Evolutionary conservation across 2,797 vertebrate species (phyloP).

Genomic region (Acipenser transmontanus): DNA sequence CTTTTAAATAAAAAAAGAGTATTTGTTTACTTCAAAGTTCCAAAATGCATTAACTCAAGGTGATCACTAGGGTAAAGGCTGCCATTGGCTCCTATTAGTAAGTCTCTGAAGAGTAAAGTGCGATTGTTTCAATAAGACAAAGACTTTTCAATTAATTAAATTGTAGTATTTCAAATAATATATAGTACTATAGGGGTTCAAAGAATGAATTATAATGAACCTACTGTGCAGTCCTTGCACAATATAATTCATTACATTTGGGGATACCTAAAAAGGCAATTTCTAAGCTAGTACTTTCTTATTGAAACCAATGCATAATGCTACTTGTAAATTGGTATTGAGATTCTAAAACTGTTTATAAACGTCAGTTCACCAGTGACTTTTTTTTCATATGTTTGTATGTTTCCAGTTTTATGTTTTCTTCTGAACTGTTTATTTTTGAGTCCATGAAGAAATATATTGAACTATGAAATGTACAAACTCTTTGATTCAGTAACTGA

Average conservation of each 20-base stretch:
- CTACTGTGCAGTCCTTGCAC: not conserved
- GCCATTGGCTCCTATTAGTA: not conserved
- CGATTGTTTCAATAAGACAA: not conserved
- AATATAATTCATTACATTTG: not conserved
- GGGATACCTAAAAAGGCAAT: not conserved
- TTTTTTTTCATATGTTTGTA: not conserved
- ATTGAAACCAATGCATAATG: not conserved
- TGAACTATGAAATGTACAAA: too few species aligned
- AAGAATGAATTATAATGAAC: conserved; percentile 5
- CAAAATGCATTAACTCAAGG: too few species aligned
- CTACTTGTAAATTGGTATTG: not conserved
- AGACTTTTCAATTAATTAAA: conserved; percentile 7
- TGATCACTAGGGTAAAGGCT: not conserved
- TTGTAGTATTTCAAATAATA: conserved; percentile 4
- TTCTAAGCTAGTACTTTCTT: not conserved
- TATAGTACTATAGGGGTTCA: conserved; percentile 4
- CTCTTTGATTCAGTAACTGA: too few species aligned
- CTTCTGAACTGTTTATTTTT: too few species aligned
- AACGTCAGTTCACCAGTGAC: not conserved
- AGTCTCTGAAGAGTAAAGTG: not conserved
- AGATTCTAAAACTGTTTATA: not conserved
- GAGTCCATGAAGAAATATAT: too few species aligned
- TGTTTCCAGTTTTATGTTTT: too few species aligned
- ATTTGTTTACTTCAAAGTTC: too few species aligned
- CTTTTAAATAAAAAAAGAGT: too few species aligned